Conservation (phyloP, 2,888 invertebrate genomes). For the Caenorhabditis wallacei region DNA sequence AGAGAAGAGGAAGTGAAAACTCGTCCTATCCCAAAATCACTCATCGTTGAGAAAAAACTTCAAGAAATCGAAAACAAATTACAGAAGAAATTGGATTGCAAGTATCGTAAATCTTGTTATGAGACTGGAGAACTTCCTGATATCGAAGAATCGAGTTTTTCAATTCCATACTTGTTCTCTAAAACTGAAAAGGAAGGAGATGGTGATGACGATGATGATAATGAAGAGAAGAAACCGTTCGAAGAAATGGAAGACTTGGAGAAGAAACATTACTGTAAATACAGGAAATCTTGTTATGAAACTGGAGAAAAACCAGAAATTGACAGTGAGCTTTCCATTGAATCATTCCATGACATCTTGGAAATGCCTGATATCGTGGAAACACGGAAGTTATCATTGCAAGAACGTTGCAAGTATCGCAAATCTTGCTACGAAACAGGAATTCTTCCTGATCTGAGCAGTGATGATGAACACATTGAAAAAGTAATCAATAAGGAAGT, state of each 20-base stretch:
- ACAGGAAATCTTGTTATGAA: constrained; percentile 81
- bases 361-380: constrained; percentile 67
- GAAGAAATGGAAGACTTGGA: constrained; percentile 73
- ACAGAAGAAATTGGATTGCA: constrained; percentile 75
- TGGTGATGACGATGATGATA: constrained; percentile 59
- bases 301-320: constrained; percentile 75
- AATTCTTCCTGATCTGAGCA: constrained; percentile 70
- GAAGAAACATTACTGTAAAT: constrained; percentile 78
- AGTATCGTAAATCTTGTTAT: constrained; percentile 80
- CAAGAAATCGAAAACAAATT: constrained; percentile 70
- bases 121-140: constrained; percentile 78
- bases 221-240: constrained; percentile 58
- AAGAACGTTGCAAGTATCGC: constrained; percentile 78
- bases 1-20: constrained; percentile 83
- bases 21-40: constrained; percentile 61
- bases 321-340: constrained; percentile 64
- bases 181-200: constrained; percentile 26
- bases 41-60: constrained; percentile 67
- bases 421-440: constrained; percentile 80
- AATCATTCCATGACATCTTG: constrained; percentile 59
- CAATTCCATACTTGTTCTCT: constrained; percentile 33
- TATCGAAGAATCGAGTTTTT: constrained; percentile 54
- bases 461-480: constrained; percentile 51
- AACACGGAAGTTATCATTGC: constrained; percentile 67
- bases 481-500: constrained; percentile 62